A percentile compares a stretch with the other conserved stretches of the same genome.
phyloP scores from a whole-genome alignment of 2,888 invertebrate genomes.

The Pantelozetes paolii region DNA sequence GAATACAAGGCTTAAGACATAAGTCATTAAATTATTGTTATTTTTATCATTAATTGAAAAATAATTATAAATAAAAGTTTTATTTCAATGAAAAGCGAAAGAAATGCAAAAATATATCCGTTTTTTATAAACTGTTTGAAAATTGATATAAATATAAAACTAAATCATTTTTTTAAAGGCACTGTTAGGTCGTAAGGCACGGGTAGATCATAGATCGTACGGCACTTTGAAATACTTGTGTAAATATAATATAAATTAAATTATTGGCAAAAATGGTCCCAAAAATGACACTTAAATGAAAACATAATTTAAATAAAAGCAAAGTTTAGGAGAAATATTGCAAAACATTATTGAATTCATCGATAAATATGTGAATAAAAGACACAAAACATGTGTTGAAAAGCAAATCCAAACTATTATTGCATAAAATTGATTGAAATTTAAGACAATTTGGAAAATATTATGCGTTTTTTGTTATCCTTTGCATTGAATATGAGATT shows the following conservation, averaged over 20 bases:
- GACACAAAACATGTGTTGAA: background rate
- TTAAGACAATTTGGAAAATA: too few species aligned
- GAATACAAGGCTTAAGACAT: slow-evolving; percentile 11
- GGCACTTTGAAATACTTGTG: background rate
- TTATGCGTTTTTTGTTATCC: too few species aligned
- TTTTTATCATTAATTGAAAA: background rate
- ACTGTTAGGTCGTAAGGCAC: background rate
- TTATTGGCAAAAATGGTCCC: background rate
- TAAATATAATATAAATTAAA: background rate
- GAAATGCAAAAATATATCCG: too few species aligned
- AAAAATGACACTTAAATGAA: background rate
- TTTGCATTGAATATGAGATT: too few species aligned
- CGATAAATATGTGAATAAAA: background rate
- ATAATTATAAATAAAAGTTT: background rate
- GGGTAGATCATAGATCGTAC: background rate
- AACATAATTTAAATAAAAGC: background rate
- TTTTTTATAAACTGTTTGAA: too few species aligned
- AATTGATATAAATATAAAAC: too few species aligned
- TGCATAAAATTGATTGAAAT: too few species aligned
- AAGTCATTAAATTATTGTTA: slow-evolving; percentile 9
- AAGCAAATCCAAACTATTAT: too few species aligned
- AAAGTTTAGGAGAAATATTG: background rate
- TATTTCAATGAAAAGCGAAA: too few species aligned
- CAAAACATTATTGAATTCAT: slow-evolving; percentile 1
- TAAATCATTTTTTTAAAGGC: too few species aligned